A percentile compares a stretch with the other conserved stretches of the same genome.
Conservation (phyloP, 2,797 vertebrate genomes). For the Microhierax caerulescens region DNA sequence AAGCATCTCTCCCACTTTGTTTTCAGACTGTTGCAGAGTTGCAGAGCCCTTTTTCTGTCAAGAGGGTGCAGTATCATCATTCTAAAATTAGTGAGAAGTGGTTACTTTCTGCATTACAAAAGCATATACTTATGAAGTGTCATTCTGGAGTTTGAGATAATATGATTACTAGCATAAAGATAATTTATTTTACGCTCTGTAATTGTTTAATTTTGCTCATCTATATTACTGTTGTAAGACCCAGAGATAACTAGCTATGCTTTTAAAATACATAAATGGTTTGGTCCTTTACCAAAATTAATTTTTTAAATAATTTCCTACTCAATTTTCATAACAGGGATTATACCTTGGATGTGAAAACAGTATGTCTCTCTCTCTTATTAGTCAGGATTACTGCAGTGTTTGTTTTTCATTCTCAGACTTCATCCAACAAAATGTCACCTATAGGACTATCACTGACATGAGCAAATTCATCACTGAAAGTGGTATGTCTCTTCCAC, state of each 20-base stretch:
- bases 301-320: background rate
- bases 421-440: constrained; percentile 73
- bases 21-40: background rate
- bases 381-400: background rate
- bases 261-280: background rate
- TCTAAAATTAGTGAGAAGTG: background rate
- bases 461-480: constrained; percentile 68
- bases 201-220: background rate
- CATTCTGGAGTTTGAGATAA: background rate
- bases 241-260: background rate
- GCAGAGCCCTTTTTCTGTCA: background rate
- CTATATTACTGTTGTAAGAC: background rate
- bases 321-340: background rate
- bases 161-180: background rate
- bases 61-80: background rate
- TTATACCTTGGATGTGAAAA: background rate
- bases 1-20: background rate
- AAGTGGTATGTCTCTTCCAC: constrained; percentile 40
- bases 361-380: background rate
- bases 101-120: background rate
- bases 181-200: background rate
- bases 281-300: background rate
- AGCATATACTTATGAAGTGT: background rate
- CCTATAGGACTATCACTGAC: constrained; percentile 68
- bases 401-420: constrained; percentile 64